A percentile compares a stretch with the other conserved stretches of the same genome.
Evolutionary conservation across 2,113 vertebrate genomes (phyloP).

Genomic region (Lophochroa leadbeateri): DNA sequence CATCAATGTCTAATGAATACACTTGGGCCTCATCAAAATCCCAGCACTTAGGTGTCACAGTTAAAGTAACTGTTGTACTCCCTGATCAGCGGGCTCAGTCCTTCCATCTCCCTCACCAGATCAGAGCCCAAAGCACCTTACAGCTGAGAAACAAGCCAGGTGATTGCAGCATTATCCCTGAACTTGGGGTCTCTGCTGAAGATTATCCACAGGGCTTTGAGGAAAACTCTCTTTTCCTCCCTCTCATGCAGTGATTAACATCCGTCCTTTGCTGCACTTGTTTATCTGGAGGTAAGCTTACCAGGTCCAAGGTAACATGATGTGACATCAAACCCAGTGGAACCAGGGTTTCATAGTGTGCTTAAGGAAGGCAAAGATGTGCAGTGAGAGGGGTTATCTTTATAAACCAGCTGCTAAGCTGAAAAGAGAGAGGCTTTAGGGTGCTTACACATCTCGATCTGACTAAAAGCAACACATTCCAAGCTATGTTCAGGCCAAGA

Average conservation of each 20-base stretch:
- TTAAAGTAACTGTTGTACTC: not conserved
- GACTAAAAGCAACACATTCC: not conserved
- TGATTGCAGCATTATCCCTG: not conserved
- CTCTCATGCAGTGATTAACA: not conserved
- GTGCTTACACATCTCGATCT: rapidly evolving
- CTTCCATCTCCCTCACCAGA: not conserved
- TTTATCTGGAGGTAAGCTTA: not conserved
- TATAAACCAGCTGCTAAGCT: not conserved
- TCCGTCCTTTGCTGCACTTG: not conserved
- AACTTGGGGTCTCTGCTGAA: not conserved
- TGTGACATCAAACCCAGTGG: not conserved
- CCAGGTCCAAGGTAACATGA: not conserved
- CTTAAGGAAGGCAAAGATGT: not conserved
- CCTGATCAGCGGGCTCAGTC: not conserved
- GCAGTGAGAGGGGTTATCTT: rapidly evolving
- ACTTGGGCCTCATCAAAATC: not conserved
- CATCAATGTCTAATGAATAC: constrained; percentile 23
- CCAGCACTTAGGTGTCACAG: not conserved
- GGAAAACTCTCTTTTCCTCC: not conserved
- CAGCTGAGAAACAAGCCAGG: not conserved
- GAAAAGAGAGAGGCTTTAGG: not conserved
- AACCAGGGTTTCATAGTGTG: not conserved
- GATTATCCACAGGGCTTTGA: not conserved
- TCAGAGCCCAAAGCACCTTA: not conserved
- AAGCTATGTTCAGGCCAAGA: not conserved